Percentiles rank a stretch among this genome's conserved stretches.
Evolutionary conservation across 2,113 vertebrate species (phyloP).

Genomic region (Ramphastos sulfuratus): DNA sequence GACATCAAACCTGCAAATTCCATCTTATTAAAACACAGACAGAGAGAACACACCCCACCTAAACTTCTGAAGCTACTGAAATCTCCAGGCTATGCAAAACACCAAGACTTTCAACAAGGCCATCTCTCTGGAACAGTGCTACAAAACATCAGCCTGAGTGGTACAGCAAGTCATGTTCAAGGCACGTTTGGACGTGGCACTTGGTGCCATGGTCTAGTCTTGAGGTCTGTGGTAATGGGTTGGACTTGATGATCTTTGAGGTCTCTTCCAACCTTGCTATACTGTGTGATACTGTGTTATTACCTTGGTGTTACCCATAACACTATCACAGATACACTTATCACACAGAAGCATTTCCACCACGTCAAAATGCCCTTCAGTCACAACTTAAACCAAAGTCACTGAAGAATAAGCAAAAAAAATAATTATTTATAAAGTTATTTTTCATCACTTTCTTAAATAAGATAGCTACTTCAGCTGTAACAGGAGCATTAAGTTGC

Average conservation of each 20-base stretch:
- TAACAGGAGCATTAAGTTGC: neutral
- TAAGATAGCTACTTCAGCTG: neutral
- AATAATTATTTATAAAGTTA: neutral
- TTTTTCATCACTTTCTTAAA: neutral
- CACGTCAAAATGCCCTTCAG: neutral
- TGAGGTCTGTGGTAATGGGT: too few relatives aligned
- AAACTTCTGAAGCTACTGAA: neutral
- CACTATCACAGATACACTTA: neutral
- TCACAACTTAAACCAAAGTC: neutral
- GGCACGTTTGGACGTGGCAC: too few relatives aligned
- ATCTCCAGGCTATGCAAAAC: neutral
- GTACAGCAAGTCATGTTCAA: neutral
- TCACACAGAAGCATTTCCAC: neutral
- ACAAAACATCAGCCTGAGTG: rapidly evolving
- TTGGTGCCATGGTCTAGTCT: too few relatives aligned
- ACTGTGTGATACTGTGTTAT: too few relatives aligned
- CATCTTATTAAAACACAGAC: neutral
- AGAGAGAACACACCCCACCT: neutral
- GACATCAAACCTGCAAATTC: neutral
- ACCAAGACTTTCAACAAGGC: neutral
- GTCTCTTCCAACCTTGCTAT: too few relatives aligned
- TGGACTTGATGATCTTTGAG: too few relatives aligned
- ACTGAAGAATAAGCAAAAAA: neutral
- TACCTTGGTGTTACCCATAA: neutral
- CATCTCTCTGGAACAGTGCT: neutral